Evolutionary conservation across 2,888 invertebrate genomes (phyloP).

Genomic region (Helleia helle): DNA sequence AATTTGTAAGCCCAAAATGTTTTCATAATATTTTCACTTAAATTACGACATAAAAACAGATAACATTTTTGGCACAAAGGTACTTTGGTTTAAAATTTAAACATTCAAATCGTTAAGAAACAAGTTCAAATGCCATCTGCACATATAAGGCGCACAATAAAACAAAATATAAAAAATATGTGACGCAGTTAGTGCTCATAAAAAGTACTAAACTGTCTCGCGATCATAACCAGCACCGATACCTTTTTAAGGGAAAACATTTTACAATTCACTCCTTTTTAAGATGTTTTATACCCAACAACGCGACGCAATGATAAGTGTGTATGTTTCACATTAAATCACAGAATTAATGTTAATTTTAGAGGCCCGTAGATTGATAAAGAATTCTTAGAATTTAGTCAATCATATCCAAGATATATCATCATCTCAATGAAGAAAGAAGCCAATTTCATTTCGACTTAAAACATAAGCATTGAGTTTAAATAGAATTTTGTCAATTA

Average conservation of each 20-base stretch:
- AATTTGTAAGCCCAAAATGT: too few relatives aligned
- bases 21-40: too few relatives aligned
- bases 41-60: neutral
- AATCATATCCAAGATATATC: too few relatives aligned
- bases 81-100: neutral
- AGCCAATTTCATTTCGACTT: too few relatives aligned
- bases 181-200: constrained; percentile 41
- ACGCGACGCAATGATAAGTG: neutral
- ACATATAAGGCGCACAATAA: constrained; percentile 43
- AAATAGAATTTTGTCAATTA: too few relatives aligned
- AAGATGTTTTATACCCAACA: constrained; percentile 3
- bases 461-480: too few relatives aligned
- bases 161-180: constrained; percentile 37
- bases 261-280: constrained; percentile 9
- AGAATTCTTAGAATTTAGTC: neutral
- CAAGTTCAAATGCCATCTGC: constrained; percentile 29
- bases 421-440: too few relatives aligned
- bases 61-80: neutral
- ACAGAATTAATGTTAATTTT: neutral
- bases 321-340: constrained; percentile 3
- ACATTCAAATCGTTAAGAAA: neutral
- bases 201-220: constrained; percentile 40
- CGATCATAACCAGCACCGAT: constrained; percentile 33
- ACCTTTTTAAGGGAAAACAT: constrained; percentile 36
- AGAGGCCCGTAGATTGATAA: neutral